Percentiles rank a stretch among this genome's conserved stretches.
Conservation (phyloP, 2,888 invertebrate species). For the Rhopalosiphum nymphaeae region DNA sequence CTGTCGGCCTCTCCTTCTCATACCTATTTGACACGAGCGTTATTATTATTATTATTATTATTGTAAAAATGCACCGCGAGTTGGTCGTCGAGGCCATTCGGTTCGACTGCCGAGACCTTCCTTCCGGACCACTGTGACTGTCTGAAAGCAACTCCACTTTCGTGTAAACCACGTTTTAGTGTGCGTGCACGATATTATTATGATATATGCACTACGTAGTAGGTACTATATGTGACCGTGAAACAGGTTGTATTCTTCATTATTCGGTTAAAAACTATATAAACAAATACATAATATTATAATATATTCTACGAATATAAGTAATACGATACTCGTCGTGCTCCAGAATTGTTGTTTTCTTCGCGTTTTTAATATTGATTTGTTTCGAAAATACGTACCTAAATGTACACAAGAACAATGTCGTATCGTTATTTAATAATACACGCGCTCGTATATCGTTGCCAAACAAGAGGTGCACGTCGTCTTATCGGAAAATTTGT, state of each 20-base stretch:
- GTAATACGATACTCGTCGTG: neutral
- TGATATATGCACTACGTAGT: neutral
- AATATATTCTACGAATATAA: neutral
- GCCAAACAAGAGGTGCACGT: neutral
- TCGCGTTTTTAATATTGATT: neutral
- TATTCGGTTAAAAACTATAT: neutral
- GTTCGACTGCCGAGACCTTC: constrained; percentile 22
- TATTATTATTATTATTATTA: constrained; percentile 6
- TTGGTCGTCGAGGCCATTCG: constrained; percentile 28
- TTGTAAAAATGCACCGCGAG: neutral
- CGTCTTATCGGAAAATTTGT: neutral
- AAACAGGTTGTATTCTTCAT: neutral
- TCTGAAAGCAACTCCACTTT: neutral
- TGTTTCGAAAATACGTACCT: neutral
- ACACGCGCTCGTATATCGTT: neutral
- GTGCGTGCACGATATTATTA: neutral
- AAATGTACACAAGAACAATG: neutral
- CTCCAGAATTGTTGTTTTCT: neutral
- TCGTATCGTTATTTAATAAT: neutral
- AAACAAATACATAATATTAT: neutral
- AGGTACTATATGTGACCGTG: neutral
- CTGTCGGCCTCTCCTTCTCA: constrained; percentile 3
- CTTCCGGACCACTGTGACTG: constrained; percentile 12
- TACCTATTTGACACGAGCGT: neutral
- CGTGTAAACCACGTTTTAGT: neutral